Conservation (phyloP, 2,888 invertebrate genomes). For the Tetranychus piercei region DNA sequence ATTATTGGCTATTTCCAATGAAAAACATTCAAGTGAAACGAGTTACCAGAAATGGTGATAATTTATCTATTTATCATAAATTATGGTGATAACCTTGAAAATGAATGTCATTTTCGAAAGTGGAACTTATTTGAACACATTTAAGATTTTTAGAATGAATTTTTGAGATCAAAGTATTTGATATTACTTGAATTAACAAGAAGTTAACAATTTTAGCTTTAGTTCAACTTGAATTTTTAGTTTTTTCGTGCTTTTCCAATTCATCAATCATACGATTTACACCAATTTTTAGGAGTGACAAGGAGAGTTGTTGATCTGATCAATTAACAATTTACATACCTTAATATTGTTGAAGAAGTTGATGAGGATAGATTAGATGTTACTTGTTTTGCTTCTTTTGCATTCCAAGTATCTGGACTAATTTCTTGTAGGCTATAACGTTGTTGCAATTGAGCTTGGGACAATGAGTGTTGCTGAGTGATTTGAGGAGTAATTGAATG, state of each 20-base stretch:
- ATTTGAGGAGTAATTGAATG: neutral
- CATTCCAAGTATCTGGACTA: neutral
- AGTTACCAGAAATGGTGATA: too few relatives aligned
- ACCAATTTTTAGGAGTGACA: neutral
- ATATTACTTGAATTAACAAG: too few relatives aligned
- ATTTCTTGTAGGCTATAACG: neutral
- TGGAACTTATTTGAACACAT: too few relatives aligned
- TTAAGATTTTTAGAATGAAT: too few relatives aligned
- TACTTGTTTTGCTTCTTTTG: neutral
- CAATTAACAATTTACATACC: constrained; percentile 3
- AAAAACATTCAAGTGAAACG: too few relatives aligned
- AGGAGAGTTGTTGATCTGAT: neutral
- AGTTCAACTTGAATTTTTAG: neutral
- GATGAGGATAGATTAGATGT: neutral
- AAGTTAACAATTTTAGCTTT: too few relatives aligned
- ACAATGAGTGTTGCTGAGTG: neutral
- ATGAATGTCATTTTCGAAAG: too few relatives aligned
- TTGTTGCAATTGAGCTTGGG: neutral
- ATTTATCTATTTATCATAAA: too few relatives aligned
- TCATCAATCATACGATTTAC: neutral
- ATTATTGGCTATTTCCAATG: too few relatives aligned
- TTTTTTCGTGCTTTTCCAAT: neutral
- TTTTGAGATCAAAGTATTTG: too few relatives aligned
- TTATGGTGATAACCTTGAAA: too few relatives aligned
- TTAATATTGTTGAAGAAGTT: neutral